A percentile compares a stretch with the other conserved stretches of the same genome.
These are phyloP conservation scores for Caenorhabditis remanei DNA, from an alignment of 1,140 invertebrate genomes.

Conservation along the genomic window DNA sequence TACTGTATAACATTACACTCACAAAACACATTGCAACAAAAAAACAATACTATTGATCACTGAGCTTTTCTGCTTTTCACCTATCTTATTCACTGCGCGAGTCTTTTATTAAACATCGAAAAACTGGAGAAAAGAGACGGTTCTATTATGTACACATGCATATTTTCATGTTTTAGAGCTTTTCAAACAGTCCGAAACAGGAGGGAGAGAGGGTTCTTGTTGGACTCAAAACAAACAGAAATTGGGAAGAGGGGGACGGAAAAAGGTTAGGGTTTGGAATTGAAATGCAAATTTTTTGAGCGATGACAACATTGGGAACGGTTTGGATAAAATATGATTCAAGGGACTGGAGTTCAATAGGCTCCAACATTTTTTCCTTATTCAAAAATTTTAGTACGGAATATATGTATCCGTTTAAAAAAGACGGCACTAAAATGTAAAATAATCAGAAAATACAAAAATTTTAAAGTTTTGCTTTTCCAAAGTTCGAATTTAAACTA, in stretches of 20 bases:
- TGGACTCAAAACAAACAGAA: constrained; percentile 19
- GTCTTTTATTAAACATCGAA: neutral
- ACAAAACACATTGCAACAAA: too few species aligned
- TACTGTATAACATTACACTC: too few species aligned
- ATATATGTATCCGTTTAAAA: too few species aligned
- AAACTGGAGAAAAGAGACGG: neutral
- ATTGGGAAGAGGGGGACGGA: neutral
- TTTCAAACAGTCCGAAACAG: constrained; percentile 42
- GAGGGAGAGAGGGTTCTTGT: neutral
- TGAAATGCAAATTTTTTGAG: constrained; percentile 4
- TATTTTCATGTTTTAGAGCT: constrained; percentile 52
- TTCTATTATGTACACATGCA: constrained; percentile 42
- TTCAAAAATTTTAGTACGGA: neutral
- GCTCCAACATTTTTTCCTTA: neutral
- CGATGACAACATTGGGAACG: neutral
- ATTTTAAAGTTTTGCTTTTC: too few species aligned
- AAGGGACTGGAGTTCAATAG: too few species aligned
- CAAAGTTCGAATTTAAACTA: too few species aligned
- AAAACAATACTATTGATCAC: too few species aligned
- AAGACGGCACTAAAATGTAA: too few species aligned
- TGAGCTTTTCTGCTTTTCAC: too few species aligned
- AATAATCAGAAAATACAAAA: too few species aligned
- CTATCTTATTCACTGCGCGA: neutral
- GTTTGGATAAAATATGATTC: too few species aligned
- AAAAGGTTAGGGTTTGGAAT: neutral